Evolutionary conservation across 1,140 invertebrate genomes (phyloP).

Genomic region (Phymorhynchus buccinoides): DNA sequence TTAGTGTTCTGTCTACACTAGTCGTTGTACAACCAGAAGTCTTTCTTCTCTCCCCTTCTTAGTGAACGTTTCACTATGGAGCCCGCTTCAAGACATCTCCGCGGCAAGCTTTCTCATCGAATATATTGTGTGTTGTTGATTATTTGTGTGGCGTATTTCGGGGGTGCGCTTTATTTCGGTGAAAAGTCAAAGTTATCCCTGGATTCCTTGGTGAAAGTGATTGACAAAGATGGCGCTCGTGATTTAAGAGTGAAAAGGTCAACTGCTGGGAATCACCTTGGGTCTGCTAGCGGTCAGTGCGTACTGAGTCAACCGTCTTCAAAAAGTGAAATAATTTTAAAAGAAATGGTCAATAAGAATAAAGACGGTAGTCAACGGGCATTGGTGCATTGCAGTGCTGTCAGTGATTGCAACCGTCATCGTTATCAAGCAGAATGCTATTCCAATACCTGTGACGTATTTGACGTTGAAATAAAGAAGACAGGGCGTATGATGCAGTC

Average conservation of each 20-base stretch:
- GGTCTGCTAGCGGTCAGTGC: not conserved
- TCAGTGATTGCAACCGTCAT: not conserved
- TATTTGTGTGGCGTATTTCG: not conserved
- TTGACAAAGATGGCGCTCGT: no score
- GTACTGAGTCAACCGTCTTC: not conserved
- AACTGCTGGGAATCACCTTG: no score
- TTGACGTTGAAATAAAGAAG: not conserved
- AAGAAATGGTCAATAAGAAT: not conserved
- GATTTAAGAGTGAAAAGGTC: not conserved
- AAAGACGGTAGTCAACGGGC: not conserved
- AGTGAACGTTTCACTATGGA: not conserved
- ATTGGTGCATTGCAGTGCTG: slow-evolving; percentile 11
- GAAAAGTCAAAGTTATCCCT: not conserved
- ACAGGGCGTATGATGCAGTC: not conserved
- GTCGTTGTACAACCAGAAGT: no score
- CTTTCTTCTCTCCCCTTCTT: no score
- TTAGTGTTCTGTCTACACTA: no score
- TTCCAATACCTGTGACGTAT: not conserved
- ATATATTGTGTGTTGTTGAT: no score
- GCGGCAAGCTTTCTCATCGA: not conserved
- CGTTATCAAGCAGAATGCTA: not conserved
- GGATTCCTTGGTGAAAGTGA: no score
- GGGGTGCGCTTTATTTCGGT: not conserved
- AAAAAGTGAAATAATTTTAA: not conserved
- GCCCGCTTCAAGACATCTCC: not conserved